A percentile compares a stretch with the other conserved stretches of the same genome.
Conservation (phyloP, 1,140 invertebrate species). For the Chlorops oryzae region DNA sequence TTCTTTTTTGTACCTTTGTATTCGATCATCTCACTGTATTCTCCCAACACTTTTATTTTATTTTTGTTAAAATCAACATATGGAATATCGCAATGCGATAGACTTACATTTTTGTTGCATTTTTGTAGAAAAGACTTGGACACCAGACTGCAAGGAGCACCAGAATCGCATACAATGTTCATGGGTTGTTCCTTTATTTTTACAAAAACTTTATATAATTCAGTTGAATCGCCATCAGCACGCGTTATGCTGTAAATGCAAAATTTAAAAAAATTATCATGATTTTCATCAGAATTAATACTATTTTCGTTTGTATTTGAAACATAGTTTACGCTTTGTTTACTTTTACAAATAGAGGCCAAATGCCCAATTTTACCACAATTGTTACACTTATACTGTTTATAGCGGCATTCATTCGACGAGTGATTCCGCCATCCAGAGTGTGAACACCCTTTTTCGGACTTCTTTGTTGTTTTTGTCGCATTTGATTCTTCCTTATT, state of each 20-base stretch:
- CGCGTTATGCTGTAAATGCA: conserved; percentile 8
- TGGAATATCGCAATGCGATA: background rate
- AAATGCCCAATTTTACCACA: conserved; percentile 10
- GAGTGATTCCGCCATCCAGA: background rate
- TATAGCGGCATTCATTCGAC: background rate
- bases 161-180: conserved; percentile 2
- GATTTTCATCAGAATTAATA: conserved; percentile 1
- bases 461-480: too few species aligned
- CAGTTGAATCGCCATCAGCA: conserved; percentile 1
- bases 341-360: conserved; percentile 4
- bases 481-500: too few species aligned
- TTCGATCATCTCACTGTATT: conserved; percentile 7
- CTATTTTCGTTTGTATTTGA: background rate
- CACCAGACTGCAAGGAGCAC: conserved; percentile 9
- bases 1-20: conserved; percentile 4
- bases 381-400: conserved; percentile 1
- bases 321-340: conserved; percentile 7
- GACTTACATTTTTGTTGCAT: conserved; percentile 8
- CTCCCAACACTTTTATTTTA: conserved; percentile 11
- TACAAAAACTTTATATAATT: conserved; percentile 1
- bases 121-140: conserved; percentile 8
- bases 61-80: conserved; percentile 12
- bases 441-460: background rate
- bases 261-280: conserved; percentile 2
- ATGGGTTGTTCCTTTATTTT: conserved; percentile 5